Percentiles rank a stretch among this genome's conserved stretches.
Conservation (phyloP, 64 coral and sea anemone species). For the Actinia tenebrosa region DNA sequence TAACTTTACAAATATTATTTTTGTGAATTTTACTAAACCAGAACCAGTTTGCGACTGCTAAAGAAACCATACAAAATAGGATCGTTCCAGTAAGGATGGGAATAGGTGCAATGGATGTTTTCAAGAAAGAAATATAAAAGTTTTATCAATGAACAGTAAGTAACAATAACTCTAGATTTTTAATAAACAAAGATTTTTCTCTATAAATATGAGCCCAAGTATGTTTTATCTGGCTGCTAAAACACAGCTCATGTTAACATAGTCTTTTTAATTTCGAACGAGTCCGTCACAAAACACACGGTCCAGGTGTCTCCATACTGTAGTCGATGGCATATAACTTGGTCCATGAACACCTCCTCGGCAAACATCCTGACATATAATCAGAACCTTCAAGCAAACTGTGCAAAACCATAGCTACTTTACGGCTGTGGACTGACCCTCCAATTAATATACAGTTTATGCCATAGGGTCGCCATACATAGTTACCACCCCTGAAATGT, state of each 20-base stretch:
- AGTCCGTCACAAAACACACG: conserved; percentile 66
- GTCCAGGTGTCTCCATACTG: conserved; percentile 93
- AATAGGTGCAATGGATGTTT: background rate
- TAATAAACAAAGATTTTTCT: background rate
- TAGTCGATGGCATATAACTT: conserved; percentile 89
- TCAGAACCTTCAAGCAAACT: conserved; percentile 80
- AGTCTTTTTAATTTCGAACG: background rate
- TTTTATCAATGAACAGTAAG: background rate
- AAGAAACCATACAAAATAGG: background rate
- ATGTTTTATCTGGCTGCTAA: background rate
- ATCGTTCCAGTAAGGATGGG: background rate
- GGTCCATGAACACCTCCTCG: conserved; percentile 89
- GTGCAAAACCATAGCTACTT: conserved; percentile 79
- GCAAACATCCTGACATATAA: conserved; percentile 88
- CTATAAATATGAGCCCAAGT: background rate
- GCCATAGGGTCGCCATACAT: conserved; percentile 91
- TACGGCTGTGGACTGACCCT: conserved; percentile 87
- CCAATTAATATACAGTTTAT: conserved; percentile 92
- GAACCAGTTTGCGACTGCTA: background rate
- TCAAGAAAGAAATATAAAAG: conserved; percentile 3
- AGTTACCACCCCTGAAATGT: conserved; percentile 62
- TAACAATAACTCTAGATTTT: background rate
- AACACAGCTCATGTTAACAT: conserved; percentile 11
- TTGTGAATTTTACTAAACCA: conserved; percentile 16
- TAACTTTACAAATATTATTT: conserved; percentile 36